Conservation (phyloP, 2,888 invertebrate species). For the Amphipoea oculea region DNA sequence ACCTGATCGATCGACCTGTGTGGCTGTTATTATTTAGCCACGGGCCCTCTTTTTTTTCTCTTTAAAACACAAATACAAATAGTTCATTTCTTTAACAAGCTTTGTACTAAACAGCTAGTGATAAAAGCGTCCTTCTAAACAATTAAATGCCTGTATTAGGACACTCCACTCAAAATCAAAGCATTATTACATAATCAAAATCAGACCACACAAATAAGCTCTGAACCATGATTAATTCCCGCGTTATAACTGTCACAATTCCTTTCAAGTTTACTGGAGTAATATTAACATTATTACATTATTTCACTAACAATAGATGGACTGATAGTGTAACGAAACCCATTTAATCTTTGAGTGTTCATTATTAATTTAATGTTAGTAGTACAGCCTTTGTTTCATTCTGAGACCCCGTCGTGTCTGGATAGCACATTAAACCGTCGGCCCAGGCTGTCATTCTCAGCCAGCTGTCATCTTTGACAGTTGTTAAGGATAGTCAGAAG, state of each 20-base stretch:
- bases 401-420: no score
- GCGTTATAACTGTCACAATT: not conserved
- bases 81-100: no score
- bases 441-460: not conserved
- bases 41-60: no score
- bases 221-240: slow-evolving; percentile 17
- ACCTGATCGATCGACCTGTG: no score
- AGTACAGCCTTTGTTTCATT: not conserved
- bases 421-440: not conserved
- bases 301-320: slow-evolving; percentile 37
- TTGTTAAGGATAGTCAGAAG: not conserved
- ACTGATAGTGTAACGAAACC: slow-evolving; percentile 31
- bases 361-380: slow-evolving; percentile 7
- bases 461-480: not conserved
- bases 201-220: not conserved
- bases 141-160: no score
- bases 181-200: not conserved
- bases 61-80: no score
- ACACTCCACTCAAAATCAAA: no score
- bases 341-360: slow-evolving; percentile 16
- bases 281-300: slow-evolving; percentile 22
- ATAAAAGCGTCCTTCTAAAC: no score
- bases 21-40: no score
- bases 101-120: no score
- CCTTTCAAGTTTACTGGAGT: slow-evolving; percentile 27